Evolutionary conservation across 2,113 vertebrate genomes (phyloP).

Genomic region (Gobio gobio): DNA sequence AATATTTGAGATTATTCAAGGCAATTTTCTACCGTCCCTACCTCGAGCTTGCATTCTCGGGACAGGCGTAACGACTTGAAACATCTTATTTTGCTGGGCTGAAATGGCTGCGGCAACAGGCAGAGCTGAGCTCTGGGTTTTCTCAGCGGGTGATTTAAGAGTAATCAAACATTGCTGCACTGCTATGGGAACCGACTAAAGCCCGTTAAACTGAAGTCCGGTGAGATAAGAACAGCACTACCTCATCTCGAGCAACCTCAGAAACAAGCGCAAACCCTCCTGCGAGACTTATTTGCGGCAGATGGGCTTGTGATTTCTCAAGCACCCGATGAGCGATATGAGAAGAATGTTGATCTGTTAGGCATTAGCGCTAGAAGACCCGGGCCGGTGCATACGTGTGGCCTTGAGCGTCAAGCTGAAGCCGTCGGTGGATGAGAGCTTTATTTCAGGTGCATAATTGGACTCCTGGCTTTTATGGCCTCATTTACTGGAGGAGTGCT

Average conservation of each 20-base stretch:
- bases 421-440: conserved; percentile 55
- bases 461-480: conserved; percentile 59
- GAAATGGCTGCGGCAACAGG: conserved; percentile 57
- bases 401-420: conserved; percentile 57
- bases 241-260: conserved; percentile 27
- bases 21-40: conserved; percentile 62
- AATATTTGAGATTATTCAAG: conserved; percentile 66
- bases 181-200: conserved; percentile 60
- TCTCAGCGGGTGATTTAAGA: conserved; percentile 55
- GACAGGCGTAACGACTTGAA: conserved; percentile 59
- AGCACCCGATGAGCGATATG: conserved; percentile 53
- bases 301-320: conserved; percentile 58
- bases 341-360: conserved; percentile 55
- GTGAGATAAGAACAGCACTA: conserved; percentile 31
- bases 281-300: conserved; percentile 54
- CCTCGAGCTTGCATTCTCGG: conserved; percentile 40
- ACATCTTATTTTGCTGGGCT: conserved; percentile 65
- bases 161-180: conserved; percentile 63
- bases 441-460: conserved; percentile 61
- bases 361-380: conserved; percentile 42
- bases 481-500: conserved; percentile 56
- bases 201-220: conserved; percentile 9
- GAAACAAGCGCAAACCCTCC: conserved; percentile 57
- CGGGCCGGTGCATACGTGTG: conserved; percentile 24
- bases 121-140: conserved; percentile 22